These are phyloP conservation scores for Seira musarum DNA, from an alignment of 2,888 invertebrate genomes.

Conservation along the genomic window DNA sequence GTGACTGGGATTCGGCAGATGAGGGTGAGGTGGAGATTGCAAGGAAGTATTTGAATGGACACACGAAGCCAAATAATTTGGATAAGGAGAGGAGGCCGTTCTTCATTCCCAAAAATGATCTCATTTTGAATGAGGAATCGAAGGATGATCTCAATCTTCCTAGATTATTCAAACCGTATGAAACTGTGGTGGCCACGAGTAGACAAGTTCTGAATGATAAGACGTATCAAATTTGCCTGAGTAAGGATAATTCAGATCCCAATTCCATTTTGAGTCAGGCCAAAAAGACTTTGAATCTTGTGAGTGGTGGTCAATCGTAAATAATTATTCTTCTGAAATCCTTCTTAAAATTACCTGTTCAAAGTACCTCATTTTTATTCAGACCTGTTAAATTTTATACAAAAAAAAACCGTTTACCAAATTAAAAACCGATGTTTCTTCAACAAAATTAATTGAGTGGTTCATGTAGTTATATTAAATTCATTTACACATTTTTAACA, in stretches of 20 bases:
- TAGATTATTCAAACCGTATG: constrained; percentile 62
- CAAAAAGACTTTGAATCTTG: constrained; percentile 63
- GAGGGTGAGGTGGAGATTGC: constrained; percentile 35
- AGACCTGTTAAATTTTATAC: no score
- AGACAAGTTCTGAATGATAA: constrained; percentile 55
- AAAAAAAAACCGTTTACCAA: no score
- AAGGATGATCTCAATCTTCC: constrained; percentile 55
- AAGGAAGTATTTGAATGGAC: constrained; percentile 5
- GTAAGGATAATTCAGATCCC: constrained; percentile 66
- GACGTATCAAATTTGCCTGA: constrained; percentile 52
- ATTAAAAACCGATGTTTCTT: no score
- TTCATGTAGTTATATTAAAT: no score
- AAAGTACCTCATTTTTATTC: no score
- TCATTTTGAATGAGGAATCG: neutral
- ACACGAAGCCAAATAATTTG: neutral
- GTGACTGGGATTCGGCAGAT: constrained; percentile 64
- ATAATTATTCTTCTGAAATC: no score
- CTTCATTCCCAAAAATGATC: constrained; percentile 40
- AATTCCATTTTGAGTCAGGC: constrained; percentile 68
- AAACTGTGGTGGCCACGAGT: constrained; percentile 45
- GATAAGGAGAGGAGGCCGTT: constrained; percentile 18
- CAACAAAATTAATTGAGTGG: no score
- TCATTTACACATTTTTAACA: no score
- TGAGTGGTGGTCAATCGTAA: constrained; percentile 50
- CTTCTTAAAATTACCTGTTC: no score